phyloP scores from a whole-genome alignment of 2,797 vertebrate genomes.

The Tiaroga cobitis region DNA sequence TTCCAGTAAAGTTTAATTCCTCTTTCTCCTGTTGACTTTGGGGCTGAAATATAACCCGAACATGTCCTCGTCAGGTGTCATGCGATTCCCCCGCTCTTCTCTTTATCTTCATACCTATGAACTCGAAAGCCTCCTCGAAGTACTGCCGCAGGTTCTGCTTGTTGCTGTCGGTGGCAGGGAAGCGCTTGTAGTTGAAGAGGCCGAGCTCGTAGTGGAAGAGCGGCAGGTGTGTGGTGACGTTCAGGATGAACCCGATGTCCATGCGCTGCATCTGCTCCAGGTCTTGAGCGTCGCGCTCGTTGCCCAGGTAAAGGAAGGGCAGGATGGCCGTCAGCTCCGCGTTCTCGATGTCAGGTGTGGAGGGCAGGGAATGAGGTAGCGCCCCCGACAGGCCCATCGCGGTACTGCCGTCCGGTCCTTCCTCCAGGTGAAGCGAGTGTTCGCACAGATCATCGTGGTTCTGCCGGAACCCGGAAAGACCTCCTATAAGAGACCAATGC shows the following conservation, averaged over 20 bases:
- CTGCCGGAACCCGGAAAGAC: conserved; percentile 93
- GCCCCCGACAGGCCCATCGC: conserved; percentile 77
- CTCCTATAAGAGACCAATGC: conserved; percentile 79
- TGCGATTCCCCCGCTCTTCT: not conserved
- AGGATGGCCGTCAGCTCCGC: conserved; percentile 95
- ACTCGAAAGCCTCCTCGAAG: conserved; percentile 99
- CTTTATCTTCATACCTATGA: conserved; percentile 84
- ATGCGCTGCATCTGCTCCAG: conserved; percentile 88
- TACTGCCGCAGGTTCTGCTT: conserved; percentile 99
- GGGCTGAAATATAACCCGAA: not conserved
- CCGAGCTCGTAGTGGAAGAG: conserved; percentile 95
- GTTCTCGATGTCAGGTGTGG: conserved; percentile 96
- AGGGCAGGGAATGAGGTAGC: conserved; percentile 92
- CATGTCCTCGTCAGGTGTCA: not conserved
- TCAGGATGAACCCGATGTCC: conserved; percentile 93
- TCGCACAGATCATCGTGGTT: conserved; percentile 95
- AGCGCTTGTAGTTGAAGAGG: conserved; percentile 92
- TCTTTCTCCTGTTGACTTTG: not conserved
- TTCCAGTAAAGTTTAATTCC: not conserved
- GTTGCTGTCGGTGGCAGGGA: conserved; percentile 98
- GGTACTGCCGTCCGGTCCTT: conserved; percentile 82
- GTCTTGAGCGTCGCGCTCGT: conserved; percentile 95
- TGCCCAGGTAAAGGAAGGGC: conserved; percentile 96
- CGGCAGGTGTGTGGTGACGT: conserved; percentile 97
- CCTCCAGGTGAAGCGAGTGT: conserved; percentile 93